Evolutionary conservation across 2,888 invertebrate genomes (phyloP).

Genomic region (Octonoba sinensis): DNA sequence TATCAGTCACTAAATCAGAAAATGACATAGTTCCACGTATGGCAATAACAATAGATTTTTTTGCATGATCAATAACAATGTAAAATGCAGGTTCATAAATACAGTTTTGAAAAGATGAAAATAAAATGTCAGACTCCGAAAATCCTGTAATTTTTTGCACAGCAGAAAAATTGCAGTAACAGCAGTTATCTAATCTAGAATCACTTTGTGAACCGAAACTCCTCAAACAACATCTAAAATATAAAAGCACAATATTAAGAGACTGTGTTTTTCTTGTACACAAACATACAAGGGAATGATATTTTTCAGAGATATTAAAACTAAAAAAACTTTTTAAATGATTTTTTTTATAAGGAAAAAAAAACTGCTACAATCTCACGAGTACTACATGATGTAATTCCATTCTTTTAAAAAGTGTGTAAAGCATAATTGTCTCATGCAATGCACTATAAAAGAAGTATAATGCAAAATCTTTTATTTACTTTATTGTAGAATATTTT

Average conservation of each 20-base stretch:
- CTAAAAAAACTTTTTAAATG: neutral
- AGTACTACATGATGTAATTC: too few relatives aligned
- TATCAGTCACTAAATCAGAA: conserved; percentile 42
- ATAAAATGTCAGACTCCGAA: conserved; percentile 35
- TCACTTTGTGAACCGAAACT: conserved; percentile 9
- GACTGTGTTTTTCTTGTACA: neutral
- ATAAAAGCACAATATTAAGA: neutral
- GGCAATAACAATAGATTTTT: conserved; percentile 27
- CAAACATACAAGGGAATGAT: neutral
- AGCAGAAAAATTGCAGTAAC: conserved; percentile 32
- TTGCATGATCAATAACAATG: conserved; percentile 33
- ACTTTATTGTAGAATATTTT: too few relatives aligned
- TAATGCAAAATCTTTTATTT: too few relatives aligned
- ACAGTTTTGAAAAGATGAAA: conserved; percentile 32
- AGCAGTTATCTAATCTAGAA: conserved; percentile 26
- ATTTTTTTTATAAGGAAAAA: neutral
- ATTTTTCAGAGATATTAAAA: neutral
- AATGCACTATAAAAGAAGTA: too few relatives aligned
- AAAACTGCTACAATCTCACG: too few relatives aligned
- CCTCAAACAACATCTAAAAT: conserved; percentile 35
- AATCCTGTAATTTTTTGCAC: conserved; percentile 33
- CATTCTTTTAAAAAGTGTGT: too few relatives aligned
- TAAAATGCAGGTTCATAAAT: conserved; percentile 48
- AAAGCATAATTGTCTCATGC: too few relatives aligned
- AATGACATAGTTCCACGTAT: conserved; percentile 45